phyloP scores from a whole-genome alignment of 2,113 vertebrate species.

The Xiphias gladius region DNA sequence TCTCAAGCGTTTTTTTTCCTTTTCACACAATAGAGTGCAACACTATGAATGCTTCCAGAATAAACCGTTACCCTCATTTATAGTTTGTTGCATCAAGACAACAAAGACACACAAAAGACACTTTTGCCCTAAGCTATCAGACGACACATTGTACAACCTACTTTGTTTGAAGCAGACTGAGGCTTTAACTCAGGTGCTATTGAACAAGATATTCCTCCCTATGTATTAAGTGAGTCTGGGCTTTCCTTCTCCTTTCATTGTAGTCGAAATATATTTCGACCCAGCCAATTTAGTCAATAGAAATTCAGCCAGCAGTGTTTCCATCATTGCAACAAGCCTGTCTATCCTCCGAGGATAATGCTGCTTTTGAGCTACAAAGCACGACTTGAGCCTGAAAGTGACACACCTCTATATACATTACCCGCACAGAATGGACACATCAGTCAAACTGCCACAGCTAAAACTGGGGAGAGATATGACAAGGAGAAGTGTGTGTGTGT shows the following conservation, averaged over 20 bases:
- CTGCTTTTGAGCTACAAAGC: conserved; percentile 5
- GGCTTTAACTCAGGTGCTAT: neutral
- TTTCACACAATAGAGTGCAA: neutral
- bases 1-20: neutral
- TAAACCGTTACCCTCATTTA: neutral
- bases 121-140: too few relatives aligned
- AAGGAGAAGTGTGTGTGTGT: conserved; percentile 14
- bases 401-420: conserved; percentile 27
- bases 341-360: neutral
- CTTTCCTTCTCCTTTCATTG: neutral
- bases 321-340: neutral
- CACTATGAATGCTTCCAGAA: neutral
- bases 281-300: neutral
- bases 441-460: conserved; percentile 46
- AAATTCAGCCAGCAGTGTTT: neutral
- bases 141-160: neutral
- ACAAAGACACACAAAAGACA: neutral
- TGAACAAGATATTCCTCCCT: neutral
- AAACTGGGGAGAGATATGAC: conserved; percentile 19
- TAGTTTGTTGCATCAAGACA: too few relatives aligned
- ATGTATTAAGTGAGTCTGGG: neutral
- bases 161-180: neutral
- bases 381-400: conserved; percentile 3
- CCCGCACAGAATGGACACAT: conserved; percentile 43
- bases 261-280: neutral